Conservation (phyloP, 2,797 vertebrate species). For the Hoplostethus mediterraneus region DNA sequence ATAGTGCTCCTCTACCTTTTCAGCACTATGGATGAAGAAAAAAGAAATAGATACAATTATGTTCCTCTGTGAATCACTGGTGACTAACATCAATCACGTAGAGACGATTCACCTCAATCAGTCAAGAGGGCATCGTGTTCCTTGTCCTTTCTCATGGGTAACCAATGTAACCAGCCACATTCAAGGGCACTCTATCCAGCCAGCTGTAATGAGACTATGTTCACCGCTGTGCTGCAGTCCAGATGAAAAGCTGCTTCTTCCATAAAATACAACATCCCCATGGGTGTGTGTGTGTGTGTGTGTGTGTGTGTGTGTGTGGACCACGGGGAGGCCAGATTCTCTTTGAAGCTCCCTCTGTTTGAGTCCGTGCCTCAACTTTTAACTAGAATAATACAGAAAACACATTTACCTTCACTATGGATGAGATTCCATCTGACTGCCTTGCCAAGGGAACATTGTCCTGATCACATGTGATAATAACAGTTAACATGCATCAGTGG, state of each 20-base stretch:
- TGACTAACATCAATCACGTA: background rate
- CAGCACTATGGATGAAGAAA: background rate
- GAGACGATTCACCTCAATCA: background rate
- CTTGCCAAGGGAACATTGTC: background rate
- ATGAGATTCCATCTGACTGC: background rate
- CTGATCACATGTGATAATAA: background rate
- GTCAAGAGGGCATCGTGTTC: background rate
- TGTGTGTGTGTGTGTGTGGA: too few relatives aligned
- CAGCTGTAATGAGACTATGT: constrained; percentile 2
- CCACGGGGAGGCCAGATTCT: background rate
- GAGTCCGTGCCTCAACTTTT: background rate
- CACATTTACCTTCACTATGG: background rate
- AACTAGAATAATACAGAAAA: background rate
- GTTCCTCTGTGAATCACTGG: background rate
- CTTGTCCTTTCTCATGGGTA: background rate
- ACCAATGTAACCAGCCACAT: background rate
- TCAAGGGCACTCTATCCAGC: background rate
- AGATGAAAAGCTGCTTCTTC: background rate
- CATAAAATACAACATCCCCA: background rate
- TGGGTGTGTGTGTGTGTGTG: background rate
- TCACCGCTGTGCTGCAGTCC: background rate
- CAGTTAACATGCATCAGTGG: constrained; percentile 1
- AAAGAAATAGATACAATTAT: background rate
- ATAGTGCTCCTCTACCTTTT: background rate
- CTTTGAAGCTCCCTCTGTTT: constrained; percentile 10